Conservation (phyloP, 1,140 invertebrate genomes). For the Leptopilina boulardi region DNA sequence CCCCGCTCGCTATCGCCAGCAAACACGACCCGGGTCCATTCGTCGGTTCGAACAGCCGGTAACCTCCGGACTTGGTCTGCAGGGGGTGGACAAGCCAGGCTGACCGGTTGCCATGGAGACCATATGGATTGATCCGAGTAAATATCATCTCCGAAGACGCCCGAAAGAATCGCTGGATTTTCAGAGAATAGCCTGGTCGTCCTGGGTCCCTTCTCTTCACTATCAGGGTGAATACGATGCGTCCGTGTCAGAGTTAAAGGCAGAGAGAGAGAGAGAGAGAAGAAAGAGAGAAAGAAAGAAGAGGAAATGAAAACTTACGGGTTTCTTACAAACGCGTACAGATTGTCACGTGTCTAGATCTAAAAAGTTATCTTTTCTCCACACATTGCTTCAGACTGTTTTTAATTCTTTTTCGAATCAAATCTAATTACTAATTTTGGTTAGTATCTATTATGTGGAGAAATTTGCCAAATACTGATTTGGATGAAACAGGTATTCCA, state of each 20-base stretch:
- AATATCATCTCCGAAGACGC: constrained; percentile 75
- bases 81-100: constrained; percentile 68
- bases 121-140: constrained; percentile 76
- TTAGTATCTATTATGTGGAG: too few relatives aligned
- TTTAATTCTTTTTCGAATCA: too few relatives aligned
- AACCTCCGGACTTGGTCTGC: constrained; percentile 59
- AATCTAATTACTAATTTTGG: too few relatives aligned
- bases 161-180: constrained; percentile 73
- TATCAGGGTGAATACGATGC: neutral
- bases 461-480: too few relatives aligned
- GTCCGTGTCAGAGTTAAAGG: neutral
- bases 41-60: constrained; percentile 58
- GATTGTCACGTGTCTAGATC: constrained; percentile 13
- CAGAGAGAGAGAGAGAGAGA: constrained; percentile 35
- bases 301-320: constrained; percentile 28
- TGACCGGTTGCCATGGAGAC: constrained; percentile 73
- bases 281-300: constrained; percentile 34
- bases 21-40: constrained; percentile 54
- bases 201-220: constrained; percentile 46
- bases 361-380: neutral
- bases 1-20: constrained; percentile 49
- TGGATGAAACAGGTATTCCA: too few relatives aligned
- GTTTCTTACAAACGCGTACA: constrained; percentile 8
- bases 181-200: constrained; percentile 62
- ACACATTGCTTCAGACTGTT: too few relatives aligned